Base-by-base conservation (phyloP, 2,888 invertebrate species). In the Athalia circularis region DNA sequence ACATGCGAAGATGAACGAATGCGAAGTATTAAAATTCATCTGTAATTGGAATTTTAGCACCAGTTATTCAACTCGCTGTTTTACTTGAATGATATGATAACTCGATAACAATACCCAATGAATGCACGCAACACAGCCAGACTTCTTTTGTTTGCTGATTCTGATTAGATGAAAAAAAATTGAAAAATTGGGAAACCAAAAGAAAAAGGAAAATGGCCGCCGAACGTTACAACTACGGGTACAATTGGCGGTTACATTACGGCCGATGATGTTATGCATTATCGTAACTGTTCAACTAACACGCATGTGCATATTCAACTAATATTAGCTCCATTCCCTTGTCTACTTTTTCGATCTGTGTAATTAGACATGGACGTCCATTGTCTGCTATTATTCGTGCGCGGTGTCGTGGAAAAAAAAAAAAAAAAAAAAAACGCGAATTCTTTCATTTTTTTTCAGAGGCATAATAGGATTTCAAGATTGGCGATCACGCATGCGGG, bases 1-100 rank as follows among this genome's bases (percentile, higher is more conserved):
- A 29, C 2, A 48, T 45, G 52, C 50, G 52, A 6, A 43, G 43
- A 45, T 47, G 5, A 57, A 54, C 8, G 59, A 13, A 59, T n/a
- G 45, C 15, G 72, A 72, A 68, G 11, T 52, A 68, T 72, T 72
- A 59, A 72, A 72, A 72, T 72, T 72, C 59, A 72, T 13, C 72
- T 57, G n/a, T 47, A 59, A 72, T 72, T 72, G 59, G 72, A 57
- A 72, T 72, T 72, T 72, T 8, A 72, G 47, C 6, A n/a, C 57
- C 13, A 72, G 13, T 59, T 59, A 72, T 72, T 72, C n/a, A 72
- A 59, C 57, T 11, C n/a, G 45, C 45, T 13, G 29, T 57, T 72
- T 72, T 15, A 47, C 29, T 13, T 13, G 6, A 13, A 5, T 57
- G 47, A 72, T 59, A 72, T 29, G 29, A 59, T 59, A 72, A 57